Evolutionary conservation across 1,140 invertebrate genomes (phyloP).

Genomic region (Zeugodacus cucurbitae): DNA sequence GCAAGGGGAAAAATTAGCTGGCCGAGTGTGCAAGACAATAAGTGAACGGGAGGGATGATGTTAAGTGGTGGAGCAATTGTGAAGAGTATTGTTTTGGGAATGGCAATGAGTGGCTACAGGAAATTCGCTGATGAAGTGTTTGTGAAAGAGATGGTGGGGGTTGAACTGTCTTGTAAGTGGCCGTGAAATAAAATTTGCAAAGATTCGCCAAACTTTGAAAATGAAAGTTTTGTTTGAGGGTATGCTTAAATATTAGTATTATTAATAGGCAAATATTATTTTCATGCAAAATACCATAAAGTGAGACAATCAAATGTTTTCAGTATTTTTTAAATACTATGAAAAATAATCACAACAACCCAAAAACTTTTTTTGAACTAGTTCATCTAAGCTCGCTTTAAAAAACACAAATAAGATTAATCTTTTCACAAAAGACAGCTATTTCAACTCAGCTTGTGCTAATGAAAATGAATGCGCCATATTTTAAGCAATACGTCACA

Average conservation of each 20-base stretch:
- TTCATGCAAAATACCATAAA: neutral
- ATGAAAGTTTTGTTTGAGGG: neutral
- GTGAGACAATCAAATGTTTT: no score
- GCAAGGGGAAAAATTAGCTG: neutral
- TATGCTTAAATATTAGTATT: neutral
- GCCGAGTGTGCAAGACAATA: neutral
- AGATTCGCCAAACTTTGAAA: neutral
- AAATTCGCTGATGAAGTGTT: neutral
- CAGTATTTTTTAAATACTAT: no score
- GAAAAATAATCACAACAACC: no score
- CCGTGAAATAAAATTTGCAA: neutral
- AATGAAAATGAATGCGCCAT: no score
- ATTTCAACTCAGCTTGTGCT: no score
- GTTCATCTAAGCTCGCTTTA: no score
- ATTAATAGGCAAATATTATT: neutral
- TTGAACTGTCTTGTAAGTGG: neutral
- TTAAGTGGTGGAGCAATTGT: neutral
- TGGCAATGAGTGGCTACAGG: neutral
- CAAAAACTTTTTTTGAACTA: no score
- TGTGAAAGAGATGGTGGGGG: neutral
- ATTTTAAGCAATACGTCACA: no score
- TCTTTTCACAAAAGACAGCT: no score
- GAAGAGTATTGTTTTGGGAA: neutral
- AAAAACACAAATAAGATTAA: no score
- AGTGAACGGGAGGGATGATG: neutral